Evolutionary conservation across 2,113 vertebrate species (phyloP).

Genomic region (Pseudonaja textilis): DNA sequence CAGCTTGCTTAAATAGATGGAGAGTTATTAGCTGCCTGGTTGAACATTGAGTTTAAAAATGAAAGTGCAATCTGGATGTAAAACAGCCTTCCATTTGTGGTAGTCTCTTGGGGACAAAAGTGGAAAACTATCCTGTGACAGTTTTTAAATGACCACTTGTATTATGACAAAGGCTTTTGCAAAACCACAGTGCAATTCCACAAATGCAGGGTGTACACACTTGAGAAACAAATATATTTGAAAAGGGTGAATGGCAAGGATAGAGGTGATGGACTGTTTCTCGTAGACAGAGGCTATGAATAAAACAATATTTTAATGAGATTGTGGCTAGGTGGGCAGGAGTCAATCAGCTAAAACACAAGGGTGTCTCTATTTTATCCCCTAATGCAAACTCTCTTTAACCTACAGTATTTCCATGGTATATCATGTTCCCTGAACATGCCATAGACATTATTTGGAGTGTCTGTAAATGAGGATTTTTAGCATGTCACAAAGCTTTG

Average conservation of each 20-base stretch:
- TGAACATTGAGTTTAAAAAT: background rate
- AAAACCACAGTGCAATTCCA: background rate
- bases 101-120: background rate
- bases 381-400: background rate
- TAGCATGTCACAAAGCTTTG: background rate
- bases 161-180: background rate
- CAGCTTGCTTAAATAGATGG: background rate
- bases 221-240: background rate
- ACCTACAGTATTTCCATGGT: background rate
- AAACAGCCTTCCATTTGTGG: background rate
- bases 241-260: background rate
- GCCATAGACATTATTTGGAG: background rate
- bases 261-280: background rate
- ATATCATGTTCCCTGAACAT: background rate
- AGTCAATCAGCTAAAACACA: background rate
- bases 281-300: background rate
- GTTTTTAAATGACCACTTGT: background rate
- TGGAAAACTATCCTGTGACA: background rate
- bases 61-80: rapidly evolving
- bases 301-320: background rate
- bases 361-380: background rate
- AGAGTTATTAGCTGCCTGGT: background rate
- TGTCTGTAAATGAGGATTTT: background rate
- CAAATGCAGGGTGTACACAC: background rate
- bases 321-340: background rate